Base-by-base conservation (phyloP, 2,888 invertebrate genomes). In the Sclerodermus sp. region DNA sequence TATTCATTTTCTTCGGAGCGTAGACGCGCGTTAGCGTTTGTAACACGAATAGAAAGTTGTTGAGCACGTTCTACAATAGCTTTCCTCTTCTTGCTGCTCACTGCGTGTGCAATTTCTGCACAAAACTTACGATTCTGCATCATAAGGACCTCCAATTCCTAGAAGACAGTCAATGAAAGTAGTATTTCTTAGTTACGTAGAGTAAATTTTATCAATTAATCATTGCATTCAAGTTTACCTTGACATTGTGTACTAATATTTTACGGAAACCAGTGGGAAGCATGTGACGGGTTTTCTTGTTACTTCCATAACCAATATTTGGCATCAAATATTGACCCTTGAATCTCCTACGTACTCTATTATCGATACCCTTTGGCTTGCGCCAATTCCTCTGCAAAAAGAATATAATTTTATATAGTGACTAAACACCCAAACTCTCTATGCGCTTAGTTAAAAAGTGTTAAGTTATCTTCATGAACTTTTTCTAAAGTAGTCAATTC, bases 361-460 rank as follows among this genome's bases (percentile, higher is more conserved):
- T 99, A 83, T 99, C 99, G 82, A 99, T 99, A 94, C 99, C 99
- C 84, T 97, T 97, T 15, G 99, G 99, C 83, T 97, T 99, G 79
- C 99, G 90, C 99, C 99, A 99, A 87, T 93, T 96, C 67, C 91
- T 86, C 93, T 93, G 17, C 49, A 57, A 50, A 45, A n/a, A n/a
- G n/a, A n/a, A n/a, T n/a, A n/a, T n/a, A n/a, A n/a, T n/a, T n/a
- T n/a, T n/a, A n/a, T n/a, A n/a, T n/a, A n/a, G n/a, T n/a, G n/a
- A 42, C 14, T 40, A 38, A 46, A 3, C 51, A 42, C n/a, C 34
- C 49, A 3, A 12, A 56, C 16, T 6, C 13, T 15, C 12, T 8
- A 17, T 17, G 36, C 1, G 41, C 29, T 23, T 5, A 17, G 13
- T 18, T 39, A 13, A n/a, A 34, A 4, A 13, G 15, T 16, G 12